Base-by-base conservation (phyloP, 2,797 vertebrate species). In the Paratrypauchen microcephalus region DNA sequence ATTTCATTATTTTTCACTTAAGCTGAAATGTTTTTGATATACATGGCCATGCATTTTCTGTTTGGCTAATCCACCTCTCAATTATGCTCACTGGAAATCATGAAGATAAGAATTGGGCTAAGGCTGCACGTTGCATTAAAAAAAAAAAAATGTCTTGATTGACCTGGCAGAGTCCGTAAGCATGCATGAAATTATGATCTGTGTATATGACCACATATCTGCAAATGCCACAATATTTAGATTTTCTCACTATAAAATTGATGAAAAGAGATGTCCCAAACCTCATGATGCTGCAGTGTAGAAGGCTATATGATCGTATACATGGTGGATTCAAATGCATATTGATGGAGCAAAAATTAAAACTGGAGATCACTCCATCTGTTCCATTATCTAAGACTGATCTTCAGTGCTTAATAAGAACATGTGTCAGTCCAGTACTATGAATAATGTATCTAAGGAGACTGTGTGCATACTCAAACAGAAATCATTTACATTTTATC, bases 391-490 rank as follows among this genome's bases (percentile, higher is more conserved):
- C 30, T 60, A 60, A 36, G 28, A 0, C 3, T 8, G 3, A 28
- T 60, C 18, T 36, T 60, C 58, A 60, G 18, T 36, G 28, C 28
- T 32, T 60, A 60, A 60, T 60, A 36, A 60, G 58, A 36, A 60
- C 58, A 32, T 60, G 58, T 36, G 58, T 60, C 58, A 3, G 18
- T 60, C 58, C 28, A n/a, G 30, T 32, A 6, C 26, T 30, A n/a
- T 60, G 58, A 60, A 60, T 60, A 19, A 60, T 60, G 58, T n/a
- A 60, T n/a, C 9, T n/a, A 18, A n/a, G 18, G 58, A 36, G 19
- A n/a, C 28, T 30, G 6, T 57, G 55, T 30, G 12, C 58, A 60
- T 60, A 19, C 19, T 30, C 19, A 32, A 30, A 60, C 18, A 60
- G 28, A 36, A 58, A 36, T 36, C 8, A 60, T 60, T 60, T 60